Evolutionary conservation across 2,797 vertebrate species (phyloP).

Genomic region (Spatula clypeata): DNA sequence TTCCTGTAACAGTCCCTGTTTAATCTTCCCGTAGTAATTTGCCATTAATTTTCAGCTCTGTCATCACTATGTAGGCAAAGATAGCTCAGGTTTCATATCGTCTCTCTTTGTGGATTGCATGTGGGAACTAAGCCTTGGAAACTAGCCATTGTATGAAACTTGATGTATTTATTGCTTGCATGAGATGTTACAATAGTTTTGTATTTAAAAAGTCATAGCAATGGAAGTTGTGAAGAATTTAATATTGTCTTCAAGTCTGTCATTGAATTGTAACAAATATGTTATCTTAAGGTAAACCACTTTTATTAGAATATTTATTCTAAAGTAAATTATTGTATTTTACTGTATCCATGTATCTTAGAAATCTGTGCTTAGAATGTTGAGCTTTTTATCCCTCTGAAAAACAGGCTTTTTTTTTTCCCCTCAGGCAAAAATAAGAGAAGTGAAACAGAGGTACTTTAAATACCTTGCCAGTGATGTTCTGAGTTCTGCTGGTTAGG

Average conservation of each 20-base stretch:
- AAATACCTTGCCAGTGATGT: neutral
- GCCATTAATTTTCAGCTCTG: neutral
- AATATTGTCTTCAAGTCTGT: neutral
- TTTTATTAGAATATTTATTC: neutral
- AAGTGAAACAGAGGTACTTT: neutral
- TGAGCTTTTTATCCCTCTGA: neutral
- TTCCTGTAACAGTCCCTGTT: neutral
- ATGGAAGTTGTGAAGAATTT: neutral
- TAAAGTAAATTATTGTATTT: neutral
- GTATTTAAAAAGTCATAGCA: neutral
- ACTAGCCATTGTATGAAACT: neutral
- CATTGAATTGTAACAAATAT: neutral
- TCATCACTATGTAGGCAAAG: neutral
- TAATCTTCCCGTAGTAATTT: neutral
- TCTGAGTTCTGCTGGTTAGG: neutral
- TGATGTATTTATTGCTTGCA: neutral
- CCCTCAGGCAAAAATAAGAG: neutral
- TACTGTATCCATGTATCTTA: neutral
- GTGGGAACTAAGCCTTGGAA: neutral
- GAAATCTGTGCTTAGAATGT: neutral
- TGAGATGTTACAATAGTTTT: neutral
- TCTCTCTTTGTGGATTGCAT: neutral
- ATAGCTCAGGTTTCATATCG: neutral
- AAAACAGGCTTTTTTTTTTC: neutral
- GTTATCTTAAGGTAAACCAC: neutral